Percentiles rank a stretch among this genome's conserved stretches.
Conservation (phyloP, 2,113 vertebrate genomes). For the Cynoglossus semilaevis region DNA sequence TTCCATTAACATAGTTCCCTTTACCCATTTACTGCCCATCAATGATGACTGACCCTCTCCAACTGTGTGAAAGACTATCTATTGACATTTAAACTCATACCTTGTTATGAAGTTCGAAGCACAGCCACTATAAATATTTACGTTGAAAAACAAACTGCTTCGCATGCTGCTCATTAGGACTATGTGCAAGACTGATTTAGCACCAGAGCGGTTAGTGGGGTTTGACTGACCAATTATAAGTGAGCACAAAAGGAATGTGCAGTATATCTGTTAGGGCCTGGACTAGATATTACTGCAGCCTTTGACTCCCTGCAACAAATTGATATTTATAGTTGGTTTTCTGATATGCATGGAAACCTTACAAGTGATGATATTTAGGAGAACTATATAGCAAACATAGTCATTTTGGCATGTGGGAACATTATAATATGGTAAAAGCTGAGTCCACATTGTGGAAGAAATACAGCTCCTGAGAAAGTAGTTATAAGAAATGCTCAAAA, state of each 20-base stretch:
- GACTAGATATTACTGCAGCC: background rate
- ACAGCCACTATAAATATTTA: background rate
- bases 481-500: constrained; percentile 23
- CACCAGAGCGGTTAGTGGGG: constrained; percentile 32
- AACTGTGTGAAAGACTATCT: constrained; percentile 22
- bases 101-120: constrained; percentile 17
- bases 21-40: constrained; percentile 59
- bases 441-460: background rate
- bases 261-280: constrained; percentile 26
- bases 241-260: constrained; percentile 40
- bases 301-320: background rate
- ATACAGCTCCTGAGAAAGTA: background rate
- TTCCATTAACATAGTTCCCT: constrained; percentile 61
- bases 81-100: constrained; percentile 26
- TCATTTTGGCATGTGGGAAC: no score
- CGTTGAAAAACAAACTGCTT: background rate
- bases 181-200: constrained; percentile 42
- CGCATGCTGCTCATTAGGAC: constrained; percentile 47
- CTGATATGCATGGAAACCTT: no score
- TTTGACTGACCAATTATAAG: constrained; percentile 59
- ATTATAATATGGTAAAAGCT: background rate
- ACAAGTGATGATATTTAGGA: background rate
- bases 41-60: constrained; percentile 34
- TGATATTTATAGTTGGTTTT: no score
- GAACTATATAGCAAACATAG: no score